phyloP scores from a whole-genome alignment of 2,797 vertebrate species.

The Scleropages formosus region DNA sequence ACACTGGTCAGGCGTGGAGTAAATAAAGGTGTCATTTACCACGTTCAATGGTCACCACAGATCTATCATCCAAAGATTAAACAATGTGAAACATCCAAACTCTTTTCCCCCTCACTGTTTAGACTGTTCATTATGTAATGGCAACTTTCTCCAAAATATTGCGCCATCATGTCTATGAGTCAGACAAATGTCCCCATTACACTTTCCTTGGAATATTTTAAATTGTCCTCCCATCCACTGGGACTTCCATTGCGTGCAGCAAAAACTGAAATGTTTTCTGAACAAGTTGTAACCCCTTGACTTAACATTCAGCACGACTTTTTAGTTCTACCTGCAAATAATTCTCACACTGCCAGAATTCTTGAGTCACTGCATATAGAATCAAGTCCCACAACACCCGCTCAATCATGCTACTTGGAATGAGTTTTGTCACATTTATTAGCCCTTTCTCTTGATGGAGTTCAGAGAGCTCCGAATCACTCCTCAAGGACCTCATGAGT shows the following conservation, averaged over 20 bases:
- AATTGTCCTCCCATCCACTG: neutral
- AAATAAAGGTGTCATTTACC: too few relatives aligned
- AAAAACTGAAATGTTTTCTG: neutral
- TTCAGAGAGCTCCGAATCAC: neutral
- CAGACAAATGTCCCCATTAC: slow-evolving; percentile 19
- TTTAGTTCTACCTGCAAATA: neutral
- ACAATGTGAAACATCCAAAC: slow-evolving; percentile 2
- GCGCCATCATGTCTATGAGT: neutral
- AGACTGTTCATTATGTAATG: neutral
- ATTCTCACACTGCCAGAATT: neutral
- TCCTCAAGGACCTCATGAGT: neutral
- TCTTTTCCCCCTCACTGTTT: neutral
- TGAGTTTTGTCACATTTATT: too few relatives aligned
- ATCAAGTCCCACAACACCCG: neutral
- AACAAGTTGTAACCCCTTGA: neutral
- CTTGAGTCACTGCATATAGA: neutral
- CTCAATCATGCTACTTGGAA: neutral
- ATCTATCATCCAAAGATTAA: slow-evolving; percentile 18
- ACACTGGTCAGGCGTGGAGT: too few relatives aligned
- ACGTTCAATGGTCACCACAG: neutral
- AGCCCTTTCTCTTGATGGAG: neutral
- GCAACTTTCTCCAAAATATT: slow-evolving; percentile 16
- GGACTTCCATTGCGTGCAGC: neutral
- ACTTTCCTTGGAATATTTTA: neutral
- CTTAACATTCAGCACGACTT: neutral